Percentiles rank a stretch among this genome's conserved stretches.
phyloP scores from a whole-genome alignment of 2,797 vertebrate species.

The Sitta carolinensis region DNA sequence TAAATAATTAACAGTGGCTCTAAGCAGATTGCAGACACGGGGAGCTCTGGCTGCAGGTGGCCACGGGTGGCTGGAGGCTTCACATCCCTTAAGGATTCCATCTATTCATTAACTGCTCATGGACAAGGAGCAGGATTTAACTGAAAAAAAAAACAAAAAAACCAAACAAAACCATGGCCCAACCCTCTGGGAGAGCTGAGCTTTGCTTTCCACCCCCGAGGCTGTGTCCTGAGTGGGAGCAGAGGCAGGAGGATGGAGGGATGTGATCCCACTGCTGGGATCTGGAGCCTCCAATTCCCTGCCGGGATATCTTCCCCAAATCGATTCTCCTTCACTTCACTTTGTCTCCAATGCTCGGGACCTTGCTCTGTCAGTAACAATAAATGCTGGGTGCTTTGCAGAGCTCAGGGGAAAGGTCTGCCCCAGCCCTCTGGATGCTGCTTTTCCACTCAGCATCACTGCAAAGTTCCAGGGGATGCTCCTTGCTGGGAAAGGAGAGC shows the following conservation, averaged over 20 bases:
- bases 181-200: not conserved
- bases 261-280: rapidly evolving
- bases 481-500: not conserved
- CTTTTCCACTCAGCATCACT: not conserved
- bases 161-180: too few species aligned
- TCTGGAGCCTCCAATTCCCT: not conserved
- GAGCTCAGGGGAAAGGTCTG: not conserved
- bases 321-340: conserved; percentile 6
- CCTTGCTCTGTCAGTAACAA: rapidly evolving
- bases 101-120: not conserved
- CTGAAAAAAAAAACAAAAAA: not conserved
- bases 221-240: not conserved
- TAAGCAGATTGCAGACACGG: not conserved
- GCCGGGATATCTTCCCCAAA: not conserved
- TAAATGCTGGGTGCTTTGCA: not conserved
- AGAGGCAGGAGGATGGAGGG: not conserved
- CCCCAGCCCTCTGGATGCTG: not conserved
- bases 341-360: not conserved
- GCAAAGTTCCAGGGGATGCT: not conserved
- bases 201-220: not conserved
- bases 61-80: not conserved
- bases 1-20: not conserved
- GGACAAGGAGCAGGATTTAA: rapidly evolving
- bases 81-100: not conserved
- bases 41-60: not conserved